Conservation (phyloP, 1,140 invertebrate species). For the Musca domestica region DNA sequence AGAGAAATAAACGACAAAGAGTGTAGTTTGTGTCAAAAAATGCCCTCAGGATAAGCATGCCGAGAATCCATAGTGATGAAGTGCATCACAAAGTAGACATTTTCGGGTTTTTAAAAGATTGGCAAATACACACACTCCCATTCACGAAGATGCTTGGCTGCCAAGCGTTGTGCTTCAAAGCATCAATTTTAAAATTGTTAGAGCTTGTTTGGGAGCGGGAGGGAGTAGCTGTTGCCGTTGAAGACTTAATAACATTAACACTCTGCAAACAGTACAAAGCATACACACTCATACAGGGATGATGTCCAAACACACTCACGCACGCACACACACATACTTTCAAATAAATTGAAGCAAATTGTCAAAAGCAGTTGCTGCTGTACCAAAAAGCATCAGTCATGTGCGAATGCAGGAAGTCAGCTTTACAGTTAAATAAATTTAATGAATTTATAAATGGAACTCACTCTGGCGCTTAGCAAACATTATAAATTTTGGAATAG, state of each 20-base stretch:
- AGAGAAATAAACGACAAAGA: no score
- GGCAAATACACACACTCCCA: background rate
- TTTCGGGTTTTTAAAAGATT: constrained; percentile 19
- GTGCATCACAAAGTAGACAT: constrained; percentile 19
- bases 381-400: background rate
- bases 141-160: no score
- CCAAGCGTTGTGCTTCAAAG: no score
- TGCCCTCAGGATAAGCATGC: constrained; percentile 3
- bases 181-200: no score
- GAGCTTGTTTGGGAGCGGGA: background rate
- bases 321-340: background rate
- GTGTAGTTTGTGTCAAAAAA: background rate
- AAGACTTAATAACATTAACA: constrained; percentile 22
- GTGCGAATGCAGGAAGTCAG: background rate
- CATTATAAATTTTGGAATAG: background rate
- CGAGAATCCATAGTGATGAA: constrained; percentile 10
- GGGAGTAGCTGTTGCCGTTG: background rate
- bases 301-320: background rate
- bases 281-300: background rate
- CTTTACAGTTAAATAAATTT: constrained; percentile 22
- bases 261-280: background rate
- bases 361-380: background rate
- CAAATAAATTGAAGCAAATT: background rate
- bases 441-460: constrained; percentile 11
- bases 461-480: background rate